phyloP scores from a whole-genome alignment of 1,140 invertebrate genomes.

The Halyomorpha halys region DNA sequence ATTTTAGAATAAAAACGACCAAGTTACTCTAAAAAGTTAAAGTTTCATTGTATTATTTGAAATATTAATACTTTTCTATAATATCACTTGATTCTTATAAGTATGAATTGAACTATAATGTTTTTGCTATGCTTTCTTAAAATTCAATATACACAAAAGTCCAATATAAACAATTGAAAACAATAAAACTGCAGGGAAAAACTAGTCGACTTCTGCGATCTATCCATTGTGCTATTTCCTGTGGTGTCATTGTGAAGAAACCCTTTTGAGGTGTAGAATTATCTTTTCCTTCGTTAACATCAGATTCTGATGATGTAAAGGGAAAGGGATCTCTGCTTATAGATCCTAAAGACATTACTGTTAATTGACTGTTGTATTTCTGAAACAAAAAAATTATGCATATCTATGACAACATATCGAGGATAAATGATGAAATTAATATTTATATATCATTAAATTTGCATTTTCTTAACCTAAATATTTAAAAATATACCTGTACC shows the following conservation, averaged over 20 bases:
- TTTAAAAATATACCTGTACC: too few relatives aligned
- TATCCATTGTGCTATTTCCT: conserved; percentile 77
- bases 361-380: conserved; percentile 25
- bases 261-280: conserved; percentile 33
- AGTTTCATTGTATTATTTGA: too few relatives aligned
- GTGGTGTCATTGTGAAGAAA: conserved; percentile 74
- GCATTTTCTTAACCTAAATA: too few relatives aligned
- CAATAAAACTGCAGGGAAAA: conserved; percentile 65
- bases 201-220: conserved; percentile 64
- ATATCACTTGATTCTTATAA: too few relatives aligned
- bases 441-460: too few relatives aligned
- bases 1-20: too few relatives aligned
- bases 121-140: background rate
- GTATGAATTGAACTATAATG: too few relatives aligned
- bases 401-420: too few relatives aligned
- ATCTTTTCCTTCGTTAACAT: conserved; percentile 13
- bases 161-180: conserved; percentile 80
- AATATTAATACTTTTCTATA: too few relatives aligned
- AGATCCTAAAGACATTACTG: conserved; percentile 28
- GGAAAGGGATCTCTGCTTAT: conserved; percentile 27
- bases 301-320: background rate
- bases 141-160: conserved; percentile 41
- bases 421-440: too few relatives aligned
- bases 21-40: too few relatives aligned
- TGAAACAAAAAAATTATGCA: conserved; percentile 3